phyloP scores from a whole-genome alignment of 2,797 vertebrate genomes.

The Apodemus agrarius region DNA sequence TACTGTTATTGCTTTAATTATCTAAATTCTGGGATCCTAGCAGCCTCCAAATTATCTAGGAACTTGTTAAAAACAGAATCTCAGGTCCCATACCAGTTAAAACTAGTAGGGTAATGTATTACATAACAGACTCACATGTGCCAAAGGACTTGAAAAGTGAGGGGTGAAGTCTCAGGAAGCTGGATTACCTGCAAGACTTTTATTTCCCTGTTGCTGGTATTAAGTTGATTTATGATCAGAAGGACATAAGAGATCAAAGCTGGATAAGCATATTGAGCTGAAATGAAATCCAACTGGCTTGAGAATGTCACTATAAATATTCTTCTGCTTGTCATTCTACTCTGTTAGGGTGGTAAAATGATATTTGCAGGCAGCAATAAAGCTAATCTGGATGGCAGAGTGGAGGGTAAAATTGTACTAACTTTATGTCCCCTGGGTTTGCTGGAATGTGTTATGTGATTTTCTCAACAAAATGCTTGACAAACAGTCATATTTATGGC shows the following conservation, averaged over 20 bases:
- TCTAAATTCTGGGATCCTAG: neutral
- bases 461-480: neutral
- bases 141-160: neutral
- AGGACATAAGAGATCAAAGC: neutral
- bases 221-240: conserved; percentile 21
- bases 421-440: neutral
- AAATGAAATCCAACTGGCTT: neutral
- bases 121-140: neutral
- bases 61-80: neutral
- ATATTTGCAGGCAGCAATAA: neutral
- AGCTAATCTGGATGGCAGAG: neutral
- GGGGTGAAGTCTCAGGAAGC: neutral
- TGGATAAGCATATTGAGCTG: neutral
- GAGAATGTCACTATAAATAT: neutral
- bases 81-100: too few relatives aligned
- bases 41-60: neutral
- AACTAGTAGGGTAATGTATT: neutral
- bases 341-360: neutral
- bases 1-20: neutral
- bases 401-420: neutral
- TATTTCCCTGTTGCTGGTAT: neutral
- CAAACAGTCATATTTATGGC: neutral
- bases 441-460: neutral
- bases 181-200: neutral
- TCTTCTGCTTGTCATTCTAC: neutral